A percentile compares a stretch with the other conserved stretches of the same genome.
phyloP scores from a whole-genome alignment of 2,888 invertebrate species.

The Clostera curtula region DNA sequence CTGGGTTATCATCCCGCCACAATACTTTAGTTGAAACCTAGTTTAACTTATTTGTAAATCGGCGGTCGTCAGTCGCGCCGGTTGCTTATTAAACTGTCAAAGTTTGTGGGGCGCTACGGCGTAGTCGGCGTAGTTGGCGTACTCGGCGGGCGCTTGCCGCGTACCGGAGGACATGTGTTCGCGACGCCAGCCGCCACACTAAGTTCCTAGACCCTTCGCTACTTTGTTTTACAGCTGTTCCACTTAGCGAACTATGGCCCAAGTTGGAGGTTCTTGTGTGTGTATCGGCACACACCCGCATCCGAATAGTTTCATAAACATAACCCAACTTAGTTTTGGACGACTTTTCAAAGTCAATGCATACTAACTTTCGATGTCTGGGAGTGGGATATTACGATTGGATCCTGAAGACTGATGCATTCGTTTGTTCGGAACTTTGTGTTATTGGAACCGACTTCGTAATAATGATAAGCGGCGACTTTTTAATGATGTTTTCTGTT shows the following conservation, averaged over 20 bases:
- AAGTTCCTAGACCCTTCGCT: slow-evolving; percentile 74
- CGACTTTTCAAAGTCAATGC: slow-evolving; percentile 76
- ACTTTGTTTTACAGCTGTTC: slow-evolving; percentile 75
- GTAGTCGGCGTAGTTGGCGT: slow-evolving; percentile 23
- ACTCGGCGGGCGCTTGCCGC: slow-evolving; percentile 17
- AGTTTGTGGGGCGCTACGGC: slow-evolving; percentile 35
- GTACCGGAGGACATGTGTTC: slow-evolving; percentile 46
- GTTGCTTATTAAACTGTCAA: slow-evolving; percentile 60
- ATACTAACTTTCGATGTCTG: slow-evolving; percentile 74
- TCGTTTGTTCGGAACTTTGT: slow-evolving; percentile 71
- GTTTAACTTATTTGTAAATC: slow-evolving; percentile 70
- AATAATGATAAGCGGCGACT: slow-evolving; percentile 54
- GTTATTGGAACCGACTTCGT: slow-evolving; percentile 64
- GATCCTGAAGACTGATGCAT: slow-evolving; percentile 71
- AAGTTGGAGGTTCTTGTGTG: slow-evolving; percentile 73
- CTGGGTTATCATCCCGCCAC: slow-evolving; percentile 65
- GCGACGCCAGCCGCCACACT: slow-evolving; percentile 61
- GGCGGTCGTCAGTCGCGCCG: slow-evolving; percentile 47
- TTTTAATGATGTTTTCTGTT: too few relatives aligned
- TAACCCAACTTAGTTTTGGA: slow-evolving; percentile 75
- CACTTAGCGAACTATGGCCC: slow-evolving; percentile 74
- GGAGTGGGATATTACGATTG: slow-evolving; percentile 72
- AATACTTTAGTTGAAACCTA: slow-evolving; percentile 70
- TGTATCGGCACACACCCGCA: slow-evolving; percentile 72
- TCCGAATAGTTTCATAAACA: slow-evolving; percentile 75